Percentiles rank a stretch among this genome's conserved stretches.
Conservation (phyloP, 2,797 vertebrate genomes). For the Epinephelus coioides region DNA sequence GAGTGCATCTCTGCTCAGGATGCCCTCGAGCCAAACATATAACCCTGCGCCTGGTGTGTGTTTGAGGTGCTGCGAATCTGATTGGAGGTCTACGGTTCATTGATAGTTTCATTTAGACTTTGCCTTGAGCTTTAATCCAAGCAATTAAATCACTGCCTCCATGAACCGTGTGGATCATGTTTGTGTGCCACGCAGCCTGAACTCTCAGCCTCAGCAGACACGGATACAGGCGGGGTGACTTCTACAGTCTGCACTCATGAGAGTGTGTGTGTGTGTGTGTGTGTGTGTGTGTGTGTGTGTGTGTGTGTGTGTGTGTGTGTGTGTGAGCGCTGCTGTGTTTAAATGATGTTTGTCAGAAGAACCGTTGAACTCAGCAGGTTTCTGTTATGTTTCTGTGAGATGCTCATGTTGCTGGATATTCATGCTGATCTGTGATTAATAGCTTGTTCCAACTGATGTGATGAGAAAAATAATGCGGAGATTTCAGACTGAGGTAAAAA, state of each 20-base stretch:
- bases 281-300: no score
- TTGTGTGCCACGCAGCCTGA: conserved; percentile 19
- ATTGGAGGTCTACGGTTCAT: conserved; percentile 16
- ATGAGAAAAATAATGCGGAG: not conserved
- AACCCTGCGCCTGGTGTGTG: conserved; percentile 1
- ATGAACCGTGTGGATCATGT: conserved; percentile 15
- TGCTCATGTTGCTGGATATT: not conserved
- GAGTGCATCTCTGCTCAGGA: conserved; percentile 8
- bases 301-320: not conserved
- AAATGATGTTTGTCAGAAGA: conserved; percentile 15
- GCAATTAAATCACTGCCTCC: conserved; percentile 14
- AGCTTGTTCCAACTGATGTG: not conserved
- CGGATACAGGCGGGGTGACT: not conserved
- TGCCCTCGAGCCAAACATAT: conserved; percentile 12
- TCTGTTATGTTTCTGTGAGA: not conserved
- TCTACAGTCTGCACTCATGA: conserved; percentile 9
- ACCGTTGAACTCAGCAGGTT: conserved; percentile 21
- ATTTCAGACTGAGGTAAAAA: not conserved
- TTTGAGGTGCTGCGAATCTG: conserved; percentile 23
- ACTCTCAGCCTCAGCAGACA: not conserved
- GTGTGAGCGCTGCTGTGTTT: not conserved
- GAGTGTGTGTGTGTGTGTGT: no score
- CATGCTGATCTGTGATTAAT: not conserved
- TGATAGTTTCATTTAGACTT: conserved; percentile 38
- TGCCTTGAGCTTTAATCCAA: conserved; percentile 41